A percentile compares a stretch with the other conserved stretches of the same genome.
Conservation (phyloP, 2,888 invertebrate genomes). For the Epistrophe eligans region DNA sequence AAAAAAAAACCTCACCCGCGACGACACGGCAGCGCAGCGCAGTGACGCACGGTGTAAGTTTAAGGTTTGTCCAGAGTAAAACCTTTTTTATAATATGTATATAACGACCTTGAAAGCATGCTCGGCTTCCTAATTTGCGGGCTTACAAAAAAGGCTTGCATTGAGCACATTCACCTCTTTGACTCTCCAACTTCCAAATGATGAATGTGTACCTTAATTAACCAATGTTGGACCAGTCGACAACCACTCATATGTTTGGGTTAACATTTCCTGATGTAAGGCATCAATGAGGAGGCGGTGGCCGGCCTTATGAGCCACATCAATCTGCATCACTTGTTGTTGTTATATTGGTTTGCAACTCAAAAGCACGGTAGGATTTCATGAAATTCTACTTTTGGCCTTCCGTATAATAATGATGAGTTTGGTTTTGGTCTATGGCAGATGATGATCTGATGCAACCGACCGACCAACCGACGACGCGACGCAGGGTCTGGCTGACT, state of each 20-base stretch:
- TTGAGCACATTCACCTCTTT: constrained; percentile 62
- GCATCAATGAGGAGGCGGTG: constrained; percentile 66
- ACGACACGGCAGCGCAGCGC: background rate
- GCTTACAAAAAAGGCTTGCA: background rate
- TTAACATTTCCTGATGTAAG: constrained; percentile 68
- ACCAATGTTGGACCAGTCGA: constrained; percentile 62
- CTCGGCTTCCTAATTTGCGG: constrained; percentile 49
- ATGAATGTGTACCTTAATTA: constrained; percentile 71
- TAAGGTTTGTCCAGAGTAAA: constrained; percentile 19
- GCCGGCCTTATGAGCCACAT: constrained; percentile 61
- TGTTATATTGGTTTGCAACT: constrained; percentile 23
- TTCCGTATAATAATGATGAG: constrained; percentile 56
- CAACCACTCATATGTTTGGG: constrained; percentile 64
- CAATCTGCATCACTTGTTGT: constrained; percentile 67
- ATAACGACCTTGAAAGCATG: constrained; percentile 64
- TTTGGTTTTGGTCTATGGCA: constrained; percentile 33
- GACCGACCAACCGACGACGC: too few species aligned
- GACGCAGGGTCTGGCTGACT: background rate
- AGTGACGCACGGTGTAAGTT: background rate
- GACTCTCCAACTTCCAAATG: constrained; percentile 53
- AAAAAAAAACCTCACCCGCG: constrained; percentile 26
- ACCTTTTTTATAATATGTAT: background rate
- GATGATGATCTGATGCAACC: background rate
- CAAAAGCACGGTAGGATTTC: constrained; percentile 16
- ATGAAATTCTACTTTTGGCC: constrained; percentile 62